Percentiles rank a stretch among this genome's conserved stretches.
phyloP scores from a whole-genome alignment of 2,113 vertebrate species.

The Pachypanchax playfairii region DNA sequence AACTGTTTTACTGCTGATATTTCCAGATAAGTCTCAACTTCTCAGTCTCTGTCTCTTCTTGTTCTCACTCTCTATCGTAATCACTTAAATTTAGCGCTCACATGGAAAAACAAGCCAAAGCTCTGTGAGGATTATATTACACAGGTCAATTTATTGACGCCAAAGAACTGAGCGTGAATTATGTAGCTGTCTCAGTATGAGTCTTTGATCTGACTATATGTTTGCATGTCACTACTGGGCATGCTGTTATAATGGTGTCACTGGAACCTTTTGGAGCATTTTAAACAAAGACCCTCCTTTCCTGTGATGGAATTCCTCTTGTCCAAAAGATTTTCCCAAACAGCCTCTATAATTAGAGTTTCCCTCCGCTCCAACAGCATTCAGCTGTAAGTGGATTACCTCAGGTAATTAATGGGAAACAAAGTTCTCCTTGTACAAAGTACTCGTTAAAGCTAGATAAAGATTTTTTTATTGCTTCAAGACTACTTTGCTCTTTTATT shows the following conservation, averaged over 20 bases:
- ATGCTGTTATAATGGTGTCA: conserved; percentile 37
- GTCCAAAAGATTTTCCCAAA: conserved; percentile 34
- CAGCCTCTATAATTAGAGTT: conserved; percentile 42
- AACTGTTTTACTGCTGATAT: conserved; percentile 10
- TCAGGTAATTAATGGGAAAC: conserved; percentile 8
- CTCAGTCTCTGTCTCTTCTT: neutral
- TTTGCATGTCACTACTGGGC: neutral
- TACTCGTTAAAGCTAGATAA: neutral
- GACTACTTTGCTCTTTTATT: neutral
- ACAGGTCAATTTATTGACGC: conserved; percentile 2
- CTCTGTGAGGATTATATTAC: conserved; percentile 37
- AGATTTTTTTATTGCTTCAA: too few species aligned
- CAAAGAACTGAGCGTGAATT: conserved; percentile 3
- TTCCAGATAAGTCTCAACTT: conserved; percentile 5
- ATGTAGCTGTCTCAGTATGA: conserved; percentile 14
- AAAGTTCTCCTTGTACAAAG: conserved; percentile 9
- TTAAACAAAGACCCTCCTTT: conserved; percentile 48
- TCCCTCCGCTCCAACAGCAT: neutral
- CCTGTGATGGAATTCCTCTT: conserved; percentile 62
- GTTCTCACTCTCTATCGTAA: conserved; percentile 2
- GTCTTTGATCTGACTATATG: conserved; percentile 17
- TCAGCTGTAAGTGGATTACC: conserved; percentile 29
- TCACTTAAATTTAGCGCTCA: conserved; percentile 22
- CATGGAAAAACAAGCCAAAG: conserved; percentile 11
- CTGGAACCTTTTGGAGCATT: conserved; percentile 17